A percentile compares a stretch with the other conserved stretches of the same genome.
Evolutionary conservation across 1,140 invertebrate species (phyloP).

Genomic region (Araneus ventricosus): DNA sequence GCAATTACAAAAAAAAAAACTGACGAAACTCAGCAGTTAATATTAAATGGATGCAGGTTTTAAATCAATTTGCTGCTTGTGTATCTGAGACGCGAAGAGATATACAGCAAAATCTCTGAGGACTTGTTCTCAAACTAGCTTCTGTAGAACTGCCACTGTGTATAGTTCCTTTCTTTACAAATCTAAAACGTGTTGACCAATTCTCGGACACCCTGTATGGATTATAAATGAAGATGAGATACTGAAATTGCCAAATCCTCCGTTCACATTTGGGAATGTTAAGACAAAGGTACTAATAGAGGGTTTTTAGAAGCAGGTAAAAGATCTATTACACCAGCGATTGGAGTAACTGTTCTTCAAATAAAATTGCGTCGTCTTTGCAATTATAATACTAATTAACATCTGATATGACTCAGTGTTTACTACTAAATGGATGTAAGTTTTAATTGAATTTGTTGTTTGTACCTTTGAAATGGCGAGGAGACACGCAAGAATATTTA

Average conservation of each 20-base stretch:
- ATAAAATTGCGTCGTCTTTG: background rate
- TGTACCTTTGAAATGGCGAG: background rate
- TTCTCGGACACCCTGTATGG: too few species aligned
- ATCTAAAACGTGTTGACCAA: too few species aligned
- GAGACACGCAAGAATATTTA: background rate
- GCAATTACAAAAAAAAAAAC: background rate
- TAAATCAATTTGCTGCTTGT: conserved; percentile 3
- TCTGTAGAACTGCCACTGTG: too few species aligned
- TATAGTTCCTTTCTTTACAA: too few species aligned
- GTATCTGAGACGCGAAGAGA: background rate
- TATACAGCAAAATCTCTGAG: background rate
- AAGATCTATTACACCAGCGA: too few species aligned
- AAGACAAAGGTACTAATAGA: too few species aligned
- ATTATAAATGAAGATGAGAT: too few species aligned
- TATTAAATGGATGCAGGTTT: background rate
- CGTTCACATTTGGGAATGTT: too few species aligned
- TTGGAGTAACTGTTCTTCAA: background rate
- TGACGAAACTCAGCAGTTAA: background rate
- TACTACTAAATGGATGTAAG: conserved; percentile 2
- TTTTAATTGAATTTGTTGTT: conserved; percentile 11
- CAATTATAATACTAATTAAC: background rate
- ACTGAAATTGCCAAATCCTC: too few species aligned
- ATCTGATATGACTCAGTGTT: background rate
- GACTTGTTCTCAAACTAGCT: background rate
- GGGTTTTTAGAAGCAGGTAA: too few species aligned